A percentile compares a stretch with the other conserved stretches of the same genome.
phyloP scores from a whole-genome alignment of 2,888 invertebrate genomes.

The Apamea epomidion region DNA sequence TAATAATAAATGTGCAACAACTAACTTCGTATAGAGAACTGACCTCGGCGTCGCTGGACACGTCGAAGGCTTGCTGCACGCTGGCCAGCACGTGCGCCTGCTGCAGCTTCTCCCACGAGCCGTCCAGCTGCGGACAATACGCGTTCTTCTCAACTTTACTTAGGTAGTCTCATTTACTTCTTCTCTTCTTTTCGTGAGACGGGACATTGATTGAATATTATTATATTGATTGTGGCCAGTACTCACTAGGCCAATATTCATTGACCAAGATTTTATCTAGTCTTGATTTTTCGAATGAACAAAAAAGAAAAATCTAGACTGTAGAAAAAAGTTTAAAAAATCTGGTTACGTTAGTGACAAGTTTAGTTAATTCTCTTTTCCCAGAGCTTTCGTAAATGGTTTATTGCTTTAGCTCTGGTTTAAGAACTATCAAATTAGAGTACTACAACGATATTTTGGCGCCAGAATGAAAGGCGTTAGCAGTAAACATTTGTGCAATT shows the following conservation, averaged over 20 bases:
- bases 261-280: no score
- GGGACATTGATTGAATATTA: neutral
- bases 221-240: neutral
- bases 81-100: slow-evolving; percentile 96
- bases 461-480: neutral
- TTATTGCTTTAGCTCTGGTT: no score
- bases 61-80: slow-evolving; percentile 98
- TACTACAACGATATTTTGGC: neutral
- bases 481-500: neutral
- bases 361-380: neutral
- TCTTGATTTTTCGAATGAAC: no score
- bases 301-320: no score
- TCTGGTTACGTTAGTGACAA: neutral
- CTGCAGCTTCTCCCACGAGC: slow-evolving; percentile 99
- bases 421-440: neutral
- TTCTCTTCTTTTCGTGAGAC: neutral
- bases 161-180: neutral
- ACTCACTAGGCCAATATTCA: no score
- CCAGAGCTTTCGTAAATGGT: no score
- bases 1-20: slow-evolving; percentile 9
- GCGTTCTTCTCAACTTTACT: neutral
- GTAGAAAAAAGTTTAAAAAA: no score
- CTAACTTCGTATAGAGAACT: slow-evolving; percentile 50
- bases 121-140: slow-evolving; percentile 79
- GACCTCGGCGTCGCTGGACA: slow-evolving; percentile 95